Evolutionary conservation across 2,888 invertebrate genomes (phyloP).

Genomic region (Agriopis leucophaearia): DNA sequence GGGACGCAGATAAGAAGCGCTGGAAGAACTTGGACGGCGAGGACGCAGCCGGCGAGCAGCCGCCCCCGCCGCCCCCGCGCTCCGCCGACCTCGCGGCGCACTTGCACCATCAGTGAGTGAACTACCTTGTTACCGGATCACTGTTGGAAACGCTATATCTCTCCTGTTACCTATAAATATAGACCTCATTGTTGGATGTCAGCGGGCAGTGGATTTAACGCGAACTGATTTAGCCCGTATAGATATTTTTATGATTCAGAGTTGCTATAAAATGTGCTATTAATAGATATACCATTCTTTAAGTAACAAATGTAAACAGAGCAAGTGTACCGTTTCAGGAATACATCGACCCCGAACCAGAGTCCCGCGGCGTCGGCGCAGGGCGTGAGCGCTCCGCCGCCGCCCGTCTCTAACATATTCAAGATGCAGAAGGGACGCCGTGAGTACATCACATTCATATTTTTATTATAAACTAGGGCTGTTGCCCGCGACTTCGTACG

Average conservation of each 20-base stretch:
- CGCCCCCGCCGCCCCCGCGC: slow-evolving; percentile 66
- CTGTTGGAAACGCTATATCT: neutral
- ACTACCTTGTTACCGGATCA: neutral
- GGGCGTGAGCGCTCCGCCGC: slow-evolving; percentile 43
- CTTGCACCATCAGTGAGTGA: slow-evolving; percentile 1
- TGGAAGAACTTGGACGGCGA: slow-evolving; percentile 95
- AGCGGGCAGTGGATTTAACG: too few species aligned
- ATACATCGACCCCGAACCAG: slow-evolving; percentile 51
- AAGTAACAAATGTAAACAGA: neutral
- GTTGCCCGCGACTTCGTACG: too few species aligned
- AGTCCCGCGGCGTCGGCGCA: slow-evolving; percentile 44
- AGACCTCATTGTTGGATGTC: too few species aligned
- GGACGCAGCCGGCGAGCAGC: slow-evolving; percentile 78
- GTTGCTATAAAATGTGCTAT: too few species aligned
- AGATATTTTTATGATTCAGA: too few species aligned
- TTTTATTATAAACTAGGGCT: too few species aligned
- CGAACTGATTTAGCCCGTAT: too few species aligned
- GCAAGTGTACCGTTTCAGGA: slow-evolving; percentile 35
- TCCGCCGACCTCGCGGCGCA: slow-evolving; percentile 41
- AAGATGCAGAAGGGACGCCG: slow-evolving; percentile 92
- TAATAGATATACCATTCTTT: too few species aligned
- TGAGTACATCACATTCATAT: slow-evolving; percentile 71
- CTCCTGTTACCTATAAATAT: too few species aligned
- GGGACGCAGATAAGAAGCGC: slow-evolving; percentile 94
- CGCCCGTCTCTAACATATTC: slow-evolving; percentile 89